A percentile compares a stretch with the other conserved stretches of the same genome.
phyloP scores from a whole-genome alignment of 2,888 invertebrate species.

The Azorinus chamasolen region DNA sequence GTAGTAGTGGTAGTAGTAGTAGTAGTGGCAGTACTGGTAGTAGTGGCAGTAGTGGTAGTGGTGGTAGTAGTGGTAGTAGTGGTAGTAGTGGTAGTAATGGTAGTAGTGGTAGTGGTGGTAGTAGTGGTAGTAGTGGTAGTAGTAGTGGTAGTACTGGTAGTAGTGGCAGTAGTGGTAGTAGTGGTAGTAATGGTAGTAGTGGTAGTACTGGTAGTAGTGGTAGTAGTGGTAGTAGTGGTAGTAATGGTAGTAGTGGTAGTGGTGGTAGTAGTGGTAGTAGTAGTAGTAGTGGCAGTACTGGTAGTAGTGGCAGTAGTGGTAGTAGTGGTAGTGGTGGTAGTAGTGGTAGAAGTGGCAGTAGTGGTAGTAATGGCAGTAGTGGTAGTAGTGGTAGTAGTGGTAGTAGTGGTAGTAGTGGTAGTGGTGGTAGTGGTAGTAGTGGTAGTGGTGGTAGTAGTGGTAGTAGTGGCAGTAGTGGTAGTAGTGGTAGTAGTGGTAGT shows the following conservation, averaged over 20 bases:
- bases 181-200: conserved; percentile 26
- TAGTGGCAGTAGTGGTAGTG: too few species aligned
- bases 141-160: too few species aligned
- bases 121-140: too few species aligned
- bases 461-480: conserved; percentile 24
- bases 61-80: conserved; percentile 4
- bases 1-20: background rate
- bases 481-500: conserved; percentile 23
- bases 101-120: conserved; percentile 28
- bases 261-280: conserved; percentile 21
- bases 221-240: conserved; percentile 9
- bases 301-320: too few species aligned
- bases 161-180: too few species aligned
- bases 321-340: too few species aligned
- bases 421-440: conserved; percentile 47
- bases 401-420: conserved; percentile 33
- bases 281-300: too few species aligned
- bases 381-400: conserved; percentile 44
- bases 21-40: too few species aligned
- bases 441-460: conserved; percentile 48
- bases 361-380: conserved; percentile 46
- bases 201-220: too few species aligned
- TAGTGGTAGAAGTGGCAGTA: too few species aligned
- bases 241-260: conserved; percentile 14
- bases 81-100: background rate